Conservation (phyloP, 2,888 invertebrate species). For the Myopa testacea region DNA sequence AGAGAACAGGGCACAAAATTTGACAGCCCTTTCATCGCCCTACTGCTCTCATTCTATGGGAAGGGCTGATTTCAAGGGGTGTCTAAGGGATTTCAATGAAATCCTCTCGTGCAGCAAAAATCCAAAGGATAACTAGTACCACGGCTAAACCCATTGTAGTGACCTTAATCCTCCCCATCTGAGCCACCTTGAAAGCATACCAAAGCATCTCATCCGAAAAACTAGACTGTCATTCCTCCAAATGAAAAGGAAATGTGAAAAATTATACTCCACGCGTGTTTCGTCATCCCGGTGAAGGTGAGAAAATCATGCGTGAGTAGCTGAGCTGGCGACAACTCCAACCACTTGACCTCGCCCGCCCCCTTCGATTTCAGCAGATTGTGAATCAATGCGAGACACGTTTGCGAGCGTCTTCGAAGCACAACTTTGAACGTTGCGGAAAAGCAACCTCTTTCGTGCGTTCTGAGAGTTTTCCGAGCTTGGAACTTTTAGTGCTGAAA, state of each 20-base stretch:
- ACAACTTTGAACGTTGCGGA: not conserved
- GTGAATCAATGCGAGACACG: conserved; percentile 17
- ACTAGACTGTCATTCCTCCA: not conserved
- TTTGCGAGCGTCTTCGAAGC: not conserved
- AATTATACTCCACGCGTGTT: conserved; percentile 6
- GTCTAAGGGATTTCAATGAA: too few species aligned
- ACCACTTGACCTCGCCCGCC: not conserved
- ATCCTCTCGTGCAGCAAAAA: too few species aligned
- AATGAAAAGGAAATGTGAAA: conserved; percentile 9
- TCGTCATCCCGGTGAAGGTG: not conserved
- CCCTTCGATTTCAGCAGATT: not conserved
- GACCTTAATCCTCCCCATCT: not conserved
- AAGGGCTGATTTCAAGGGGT: too few species aligned
- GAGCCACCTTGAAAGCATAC: not conserved
- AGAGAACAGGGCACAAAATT: too few species aligned
- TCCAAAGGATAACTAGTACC: too few species aligned
- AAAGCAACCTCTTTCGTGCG: not conserved
- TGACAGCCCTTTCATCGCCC: too few species aligned
- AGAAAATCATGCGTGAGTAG: conserved; percentile 9
- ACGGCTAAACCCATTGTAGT: too few species aligned
- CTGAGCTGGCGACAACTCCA: not conserved
- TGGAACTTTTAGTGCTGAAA: not conserved
- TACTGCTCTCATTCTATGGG: too few species aligned
- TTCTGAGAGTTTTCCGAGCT: not conserved
- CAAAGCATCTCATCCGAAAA: not conserved